Evolutionary conservation across 1,140 invertebrate genomes (phyloP), one percentile per base, ranked within the genome.

Genomic region (Patella vulgata): DNA sequence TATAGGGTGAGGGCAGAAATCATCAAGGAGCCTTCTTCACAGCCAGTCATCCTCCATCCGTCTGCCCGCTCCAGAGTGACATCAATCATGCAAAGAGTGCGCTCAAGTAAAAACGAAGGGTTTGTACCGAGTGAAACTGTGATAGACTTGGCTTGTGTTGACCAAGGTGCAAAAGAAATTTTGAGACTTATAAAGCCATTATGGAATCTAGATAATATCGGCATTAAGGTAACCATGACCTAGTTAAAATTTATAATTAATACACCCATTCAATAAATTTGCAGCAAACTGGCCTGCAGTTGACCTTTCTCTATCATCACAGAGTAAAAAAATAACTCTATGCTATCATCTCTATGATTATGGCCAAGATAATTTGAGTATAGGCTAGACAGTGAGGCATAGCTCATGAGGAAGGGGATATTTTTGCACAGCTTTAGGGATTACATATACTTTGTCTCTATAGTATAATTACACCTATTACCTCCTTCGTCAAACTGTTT

Each of bases 191-290:
- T 59, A 19, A 8, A 46, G 8, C 46, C 57, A 1, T 11, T 12
- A 25, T 59, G 57, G 57, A 23, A 50, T 28, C 23, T 17, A 9
- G 47, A 51, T 31, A 46, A 42, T 4, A 51, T 59, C 4, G 25
- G 19, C 5, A 48, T 59, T 40, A 59, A 48, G 48, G 57, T 59
- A 23, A 58, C 46, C 2, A 33, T n/a, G 25, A 11, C 33, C 1
- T 56, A 11, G 21, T 39, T n/a, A 39, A 54, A 23, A 54, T 52
- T 11, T 27, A 52, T 9, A 21, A 28, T 30, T 52, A 11, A 11
- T 52, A 30, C 11, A 21, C 11, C 12, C 19, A 21, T 14, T 39
- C 11, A 19, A 39, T 9, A 5, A 12, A 12, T 28, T 19, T n/a
- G 21, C 12, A 23, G 11, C 17, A n/a, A 39, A 39, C 5, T 6